phyloP scores from a whole-genome alignment of 1,140 invertebrate genomes.

The Drosophila malerkotliana region DNA sequence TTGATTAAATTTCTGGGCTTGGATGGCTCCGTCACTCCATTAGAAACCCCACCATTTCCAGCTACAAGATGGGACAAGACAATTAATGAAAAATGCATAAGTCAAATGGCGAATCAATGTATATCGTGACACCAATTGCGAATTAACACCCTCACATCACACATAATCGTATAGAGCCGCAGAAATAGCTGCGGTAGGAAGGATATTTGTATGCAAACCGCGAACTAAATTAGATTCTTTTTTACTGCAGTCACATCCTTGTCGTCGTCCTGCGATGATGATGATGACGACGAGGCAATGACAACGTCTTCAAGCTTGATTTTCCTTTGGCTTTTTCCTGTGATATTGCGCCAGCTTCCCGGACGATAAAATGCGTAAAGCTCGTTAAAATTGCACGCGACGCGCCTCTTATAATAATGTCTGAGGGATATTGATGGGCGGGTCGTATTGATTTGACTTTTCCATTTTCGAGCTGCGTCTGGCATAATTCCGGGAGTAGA shows the following conservation, averaged over 20 bases:
- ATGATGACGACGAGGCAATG: conserved; percentile 54
- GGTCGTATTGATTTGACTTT: conserved; percentile 67
- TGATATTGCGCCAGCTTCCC: conserved; percentile 19
- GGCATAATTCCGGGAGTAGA: conserved; percentile 19
- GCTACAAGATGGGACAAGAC: conserved; percentile 48
- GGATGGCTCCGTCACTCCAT: background rate
- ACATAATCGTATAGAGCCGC: conserved; percentile 5
- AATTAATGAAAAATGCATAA: conserved; percentile 82
- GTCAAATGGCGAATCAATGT: conserved; percentile 78
- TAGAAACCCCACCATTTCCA: conserved; percentile 22
- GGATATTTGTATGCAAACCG: conserved; percentile 80
- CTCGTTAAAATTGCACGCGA: conserved; percentile 80
- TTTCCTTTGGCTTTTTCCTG: conserved; percentile 8
- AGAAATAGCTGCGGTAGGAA: conserved; percentile 27
- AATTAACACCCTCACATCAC: conserved; percentile 49
- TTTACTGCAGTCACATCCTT: conserved; percentile 72
- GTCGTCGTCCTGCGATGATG: conserved; percentile 45
- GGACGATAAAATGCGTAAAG: conserved; percentile 74
- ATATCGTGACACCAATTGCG: conserved; percentile 81
- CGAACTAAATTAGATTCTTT: conserved; percentile 83
- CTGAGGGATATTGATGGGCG: conserved; percentile 30
- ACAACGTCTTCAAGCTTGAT: conserved; percentile 20
- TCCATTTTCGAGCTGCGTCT: conserved; percentile 18
- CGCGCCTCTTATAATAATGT: conserved; percentile 77
- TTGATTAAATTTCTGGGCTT: conserved; percentile 70